A percentile compares a stretch with the other conserved stretches of the same genome.
Conservation (phyloP, 2,888 invertebrate genomes). For the Drosophila koepferae region DNA sequence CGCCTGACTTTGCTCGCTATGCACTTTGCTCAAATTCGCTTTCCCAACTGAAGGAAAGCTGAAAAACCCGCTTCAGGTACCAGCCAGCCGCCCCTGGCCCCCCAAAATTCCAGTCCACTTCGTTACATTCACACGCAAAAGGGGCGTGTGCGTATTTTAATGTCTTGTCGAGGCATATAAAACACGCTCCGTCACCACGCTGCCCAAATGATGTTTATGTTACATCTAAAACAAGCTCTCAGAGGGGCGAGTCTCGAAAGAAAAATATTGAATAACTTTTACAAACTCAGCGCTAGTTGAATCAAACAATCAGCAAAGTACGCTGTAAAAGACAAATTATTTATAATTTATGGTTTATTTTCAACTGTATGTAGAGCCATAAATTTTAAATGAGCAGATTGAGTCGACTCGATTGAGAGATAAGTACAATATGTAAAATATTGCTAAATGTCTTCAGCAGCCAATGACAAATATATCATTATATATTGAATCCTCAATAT, state of each 20-base stretch:
- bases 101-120: conserved; percentile 19
- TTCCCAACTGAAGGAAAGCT: conserved; percentile 43
- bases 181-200: conserved; percentile 62
- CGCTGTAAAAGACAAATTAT: not conserved
- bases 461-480: too few species aligned
- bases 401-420: not conserved
- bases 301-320: not conserved
- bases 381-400: not conserved
- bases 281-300: conserved; percentile 3
- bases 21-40: conserved; percentile 58
- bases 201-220: conserved; percentile 46
- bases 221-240: not conserved
- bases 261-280: conserved; percentile 16
- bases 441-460: not conserved
- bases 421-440: not conserved
- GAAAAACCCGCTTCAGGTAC: conserved; percentile 64
- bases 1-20: conserved; percentile 46
- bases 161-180: conserved; percentile 75
- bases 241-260: conserved; percentile 5
- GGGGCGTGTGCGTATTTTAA: conserved; percentile 63
- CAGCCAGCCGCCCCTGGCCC: conserved; percentile 9
- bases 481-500: too few species aligned
- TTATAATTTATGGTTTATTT: not conserved
- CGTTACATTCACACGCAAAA: conserved; percentile 27
- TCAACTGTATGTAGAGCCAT: not conserved